Evolutionary conservation across 2,113 vertebrate species (phyloP), one percentile per base, ranked within the genome.

Genomic region (Trogon melanurus): DNA sequence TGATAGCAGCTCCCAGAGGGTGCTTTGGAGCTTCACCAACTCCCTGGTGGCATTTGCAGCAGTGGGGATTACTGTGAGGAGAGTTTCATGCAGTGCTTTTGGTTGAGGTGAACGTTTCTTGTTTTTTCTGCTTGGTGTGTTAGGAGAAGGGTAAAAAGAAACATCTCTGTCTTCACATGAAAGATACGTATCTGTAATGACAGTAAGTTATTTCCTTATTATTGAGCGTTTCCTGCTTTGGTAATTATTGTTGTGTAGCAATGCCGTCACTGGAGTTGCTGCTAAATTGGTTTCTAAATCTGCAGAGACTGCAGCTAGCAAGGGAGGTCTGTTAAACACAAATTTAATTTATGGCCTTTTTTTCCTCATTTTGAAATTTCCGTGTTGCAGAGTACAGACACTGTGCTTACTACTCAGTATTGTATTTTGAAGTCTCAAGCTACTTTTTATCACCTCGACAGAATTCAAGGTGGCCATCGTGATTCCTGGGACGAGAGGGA

Each of bases 221-320:
- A 79, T 73, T 74, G 61, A 92, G 67, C 4, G 0, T 80, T 96
- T 96, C 87, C 74, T 72, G 81, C 67, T 66, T 89, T 89, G 85
- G 57, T 94, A 89, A 95, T 96, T 92, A 79, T 36, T 76, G 85
- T 62, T 90, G 79, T 81, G 56, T 65, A 92, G 74, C 73, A 73
- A 5, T 38, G 56, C 76, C 67, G 30, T 79, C 66, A 30, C 25
- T 16, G 27, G 38, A 88, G 30, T 10, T 89, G 61, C 50, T 95
- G 83, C 83, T 84, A 88, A 73, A 88, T 94, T 76, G 69, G 81
- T 90, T 81, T 95, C 67, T 88, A 93, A 86, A 81, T 88, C 88
- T 89, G 57, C 83, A 82, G 89, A 93, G 82, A 61, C 74, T 85
- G 71, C 69, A 95, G 75, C 69, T 80, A 93, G 71, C 18, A 29